These are phyloP conservation scores for Benitochromis conjunctus DNA, from an alignment of 2,113 vertebrate genomes.

Conservation along the genomic window DNA sequence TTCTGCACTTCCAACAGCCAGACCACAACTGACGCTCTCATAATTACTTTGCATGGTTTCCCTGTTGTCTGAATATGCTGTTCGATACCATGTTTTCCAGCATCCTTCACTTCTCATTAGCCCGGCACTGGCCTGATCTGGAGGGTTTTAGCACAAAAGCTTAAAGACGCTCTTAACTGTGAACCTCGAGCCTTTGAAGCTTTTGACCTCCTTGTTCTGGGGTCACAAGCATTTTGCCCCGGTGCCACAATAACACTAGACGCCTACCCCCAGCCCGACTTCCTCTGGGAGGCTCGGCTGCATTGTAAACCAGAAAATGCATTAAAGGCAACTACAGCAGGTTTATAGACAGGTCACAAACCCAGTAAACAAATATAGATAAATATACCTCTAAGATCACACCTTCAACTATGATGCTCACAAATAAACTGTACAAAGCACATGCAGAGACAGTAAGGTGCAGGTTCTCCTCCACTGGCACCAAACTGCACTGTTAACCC, in stretches of 20 bases:
- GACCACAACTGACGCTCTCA: background rate
- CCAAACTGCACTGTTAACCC: constrained; percentile 61
- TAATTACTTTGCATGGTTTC: background rate
- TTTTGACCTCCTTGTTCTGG: constrained; percentile 1
- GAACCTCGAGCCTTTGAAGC: constrained; percentile 50
- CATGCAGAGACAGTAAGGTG: background rate
- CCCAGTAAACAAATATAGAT: background rate
- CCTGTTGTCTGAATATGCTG: background rate
- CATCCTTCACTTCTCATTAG: constrained; percentile 19
- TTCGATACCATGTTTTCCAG: background rate
- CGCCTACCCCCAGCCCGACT: constrained; percentile 6
- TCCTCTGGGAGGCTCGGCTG: background rate
- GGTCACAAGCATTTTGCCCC: constrained; percentile 37
- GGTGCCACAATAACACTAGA: constrained; percentile 12
- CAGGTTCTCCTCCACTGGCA: constrained; percentile 12
- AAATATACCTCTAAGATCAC: background rate
- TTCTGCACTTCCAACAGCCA: background rate
- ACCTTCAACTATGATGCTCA: background rate
- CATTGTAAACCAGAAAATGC: background rate
- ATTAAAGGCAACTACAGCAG: background rate
- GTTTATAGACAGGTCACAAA: constrained; percentile 1
- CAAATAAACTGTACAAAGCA: background rate
- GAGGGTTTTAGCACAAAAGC: background rate
- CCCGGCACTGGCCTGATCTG: background rate
- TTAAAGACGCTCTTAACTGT: background rate